Percentiles rank a stretch among this genome's conserved stretches.
These are phyloP conservation scores for Malurus cyaneus DNA, from an alignment of 2,113 vertebrate genomes.

Conservation along the genomic window DNA sequence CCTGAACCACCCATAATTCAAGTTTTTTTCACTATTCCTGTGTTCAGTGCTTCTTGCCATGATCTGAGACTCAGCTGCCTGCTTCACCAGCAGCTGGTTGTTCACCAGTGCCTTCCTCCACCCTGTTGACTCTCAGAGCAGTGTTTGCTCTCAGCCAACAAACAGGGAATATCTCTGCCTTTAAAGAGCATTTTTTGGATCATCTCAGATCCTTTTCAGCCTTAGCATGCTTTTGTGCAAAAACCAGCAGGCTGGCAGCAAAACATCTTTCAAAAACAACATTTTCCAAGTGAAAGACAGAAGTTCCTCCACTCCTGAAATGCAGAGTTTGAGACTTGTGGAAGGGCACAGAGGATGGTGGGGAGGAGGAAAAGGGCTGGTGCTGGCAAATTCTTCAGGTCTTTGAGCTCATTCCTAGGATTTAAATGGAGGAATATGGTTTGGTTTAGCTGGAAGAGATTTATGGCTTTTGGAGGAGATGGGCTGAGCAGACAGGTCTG, in stretches of 20 bases:
- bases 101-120: neutral
- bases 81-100: neutral
- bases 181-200: neutral
- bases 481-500: neutral
- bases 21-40: accelerated
- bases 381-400: constrained; percentile 36
- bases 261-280: neutral
- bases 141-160: neutral
- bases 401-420: neutral
- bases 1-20: neutral
- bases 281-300: neutral
- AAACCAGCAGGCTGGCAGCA: neutral
- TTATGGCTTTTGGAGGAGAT: constrained; percentile 39
- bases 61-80: neutral
- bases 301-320: neutral
- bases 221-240: neutral
- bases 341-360: neutral
- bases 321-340: neutral
- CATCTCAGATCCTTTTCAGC: neutral
- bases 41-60: neutral
- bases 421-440: constrained; percentile 30
- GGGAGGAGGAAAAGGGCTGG: neutral
- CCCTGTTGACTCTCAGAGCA: neutral
- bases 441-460: constrained; percentile 42
- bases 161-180: neutral